Conservation (phyloP, 2,113 vertebrate genomes). For the Pterophyllum scalare region DNA sequence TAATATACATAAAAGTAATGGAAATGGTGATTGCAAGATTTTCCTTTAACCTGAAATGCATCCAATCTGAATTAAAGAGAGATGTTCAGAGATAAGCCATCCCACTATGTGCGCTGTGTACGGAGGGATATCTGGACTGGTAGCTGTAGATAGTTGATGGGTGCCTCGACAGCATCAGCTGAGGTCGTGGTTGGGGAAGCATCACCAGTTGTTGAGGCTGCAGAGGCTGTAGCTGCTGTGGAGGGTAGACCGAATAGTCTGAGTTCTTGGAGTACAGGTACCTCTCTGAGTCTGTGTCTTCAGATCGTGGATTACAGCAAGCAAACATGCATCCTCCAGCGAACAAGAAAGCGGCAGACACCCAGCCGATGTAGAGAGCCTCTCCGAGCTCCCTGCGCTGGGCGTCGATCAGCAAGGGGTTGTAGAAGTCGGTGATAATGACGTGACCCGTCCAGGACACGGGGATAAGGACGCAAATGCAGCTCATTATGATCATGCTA, state of each 20-base stretch:
- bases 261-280: slow-evolving; percentile 65
- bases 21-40: neutral
- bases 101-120: slow-evolving; percentile 70
- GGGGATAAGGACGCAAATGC: slow-evolving; percentile 78
- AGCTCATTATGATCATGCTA: slow-evolving; percentile 72
- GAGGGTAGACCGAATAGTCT: slow-evolving; percentile 67
- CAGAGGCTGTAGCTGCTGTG: slow-evolving; percentile 41
- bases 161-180: slow-evolving; percentile 62
- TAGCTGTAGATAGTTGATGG: slow-evolving; percentile 73
- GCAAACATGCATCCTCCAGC: slow-evolving; percentile 79
- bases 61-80: neutral
- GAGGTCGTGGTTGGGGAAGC: slow-evolving; percentile 48
- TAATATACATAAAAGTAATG: neutral
- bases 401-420: slow-evolving; percentile 79
- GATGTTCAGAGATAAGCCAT: slow-evolving; percentile 69
- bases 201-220: slow-evolving; percentile 66
- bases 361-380: slow-evolving; percentile 85
- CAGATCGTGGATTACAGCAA: slow-evolving; percentile 69
- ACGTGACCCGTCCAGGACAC: slow-evolving; percentile 83
- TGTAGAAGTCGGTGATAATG: slow-evolving; percentile 85
- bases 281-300: slow-evolving; percentile 43
- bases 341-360: slow-evolving; percentile 77
- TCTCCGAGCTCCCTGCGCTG: slow-evolving; percentile 85
- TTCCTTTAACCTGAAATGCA: slow-evolving; percentile 20
- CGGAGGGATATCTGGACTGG: slow-evolving; percentile 72